Evolutionary conservation across 2,888 invertebrate genomes (phyloP).

Genomic region (Cataglyphis livida): DNA sequence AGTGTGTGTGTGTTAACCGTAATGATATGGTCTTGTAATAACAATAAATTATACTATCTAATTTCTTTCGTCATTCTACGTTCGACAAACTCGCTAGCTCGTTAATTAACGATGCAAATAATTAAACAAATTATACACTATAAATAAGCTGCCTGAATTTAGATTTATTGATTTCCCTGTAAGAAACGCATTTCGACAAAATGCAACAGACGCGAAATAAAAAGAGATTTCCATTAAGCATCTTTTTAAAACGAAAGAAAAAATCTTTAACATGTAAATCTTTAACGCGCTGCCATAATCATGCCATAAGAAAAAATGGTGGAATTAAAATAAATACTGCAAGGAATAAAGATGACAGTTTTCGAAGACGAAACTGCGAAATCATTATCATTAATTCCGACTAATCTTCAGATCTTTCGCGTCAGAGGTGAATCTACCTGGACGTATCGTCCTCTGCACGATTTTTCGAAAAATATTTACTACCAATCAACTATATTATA

Average conservation of each 20-base stretch:
- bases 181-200: conserved; percentile 8
- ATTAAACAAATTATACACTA: conserved; percentile 42
- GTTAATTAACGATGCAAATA: conserved; percentile 62
- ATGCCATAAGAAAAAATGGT: not conserved
- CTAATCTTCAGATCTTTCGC: conserved; percentile 21
- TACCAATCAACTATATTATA: conserved; percentile 34
- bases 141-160: not conserved
- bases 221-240: not conserved
- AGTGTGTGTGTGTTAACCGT: conserved; percentile 72
- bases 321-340: conserved; percentile 36
- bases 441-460: conserved; percentile 61
- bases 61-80: conserved; percentile 57
- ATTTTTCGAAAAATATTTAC: conserved; percentile 57
- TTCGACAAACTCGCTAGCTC: conserved; percentile 53
- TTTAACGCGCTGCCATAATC: not conserved
- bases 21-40: conserved; percentile 82
- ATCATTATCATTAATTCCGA: conserved; percentile 12
- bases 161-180: not conserved
- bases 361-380: conserved; percentile 21
- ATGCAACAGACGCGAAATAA: not conserved
- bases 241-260: conserved; percentile 1
- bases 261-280: not conserved
- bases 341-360: conserved; percentile 40
- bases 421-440: conserved; percentile 56
- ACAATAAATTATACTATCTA: conserved; percentile 79